phyloP scores from a whole-genome alignment of 2,113 vertebrate species.

The Chlorodrepanis virens region DNA sequence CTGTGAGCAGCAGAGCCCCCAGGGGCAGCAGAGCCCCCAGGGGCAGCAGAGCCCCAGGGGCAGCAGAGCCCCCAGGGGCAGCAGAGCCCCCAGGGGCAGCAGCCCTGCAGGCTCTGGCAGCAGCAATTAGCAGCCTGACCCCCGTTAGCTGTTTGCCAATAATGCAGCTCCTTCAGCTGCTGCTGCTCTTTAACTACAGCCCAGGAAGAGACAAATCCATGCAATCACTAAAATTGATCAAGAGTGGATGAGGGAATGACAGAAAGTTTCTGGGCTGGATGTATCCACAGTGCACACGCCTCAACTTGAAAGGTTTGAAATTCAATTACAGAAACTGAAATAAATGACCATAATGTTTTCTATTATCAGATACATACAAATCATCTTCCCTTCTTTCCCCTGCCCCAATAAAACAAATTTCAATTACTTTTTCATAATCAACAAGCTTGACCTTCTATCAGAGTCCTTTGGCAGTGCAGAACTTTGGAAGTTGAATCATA shows the following conservation, averaged over 20 bases:
- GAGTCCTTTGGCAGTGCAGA: neutral
- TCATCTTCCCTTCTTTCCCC: constrained; percentile 17
- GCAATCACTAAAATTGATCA: constrained; percentile 19
- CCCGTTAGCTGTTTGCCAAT: neutral
- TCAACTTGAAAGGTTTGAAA: constrained; percentile 13
- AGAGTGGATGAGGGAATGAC: neutral
- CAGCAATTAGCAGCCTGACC: constrained; percentile 1
- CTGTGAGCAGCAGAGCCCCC: too few relatives aligned
- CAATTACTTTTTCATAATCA: constrained; percentile 50
- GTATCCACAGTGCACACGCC: neutral
- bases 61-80: too few relatives aligned
- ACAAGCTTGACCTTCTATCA: constrained; percentile 28
- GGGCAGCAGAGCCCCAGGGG: neutral
- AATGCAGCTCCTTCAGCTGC: neutral
- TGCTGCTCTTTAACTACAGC: neutral
- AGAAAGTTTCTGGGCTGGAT: constrained; percentile 5
- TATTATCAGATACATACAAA: constrained; percentile 54
- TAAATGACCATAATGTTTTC: constrained; percentile 43
- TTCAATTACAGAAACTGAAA: constrained; percentile 54
- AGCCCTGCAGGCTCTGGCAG: neutral
- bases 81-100: neutral
- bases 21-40: too few relatives aligned
- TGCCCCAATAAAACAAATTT: constrained; percentile 49
- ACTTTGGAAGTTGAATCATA: neutral
- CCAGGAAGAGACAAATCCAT: constrained; percentile 17